A percentile compares a stretch with the other conserved stretches of the same genome.
These are phyloP conservation scores for Oreohelix idahoensis DNA, from an alignment of 1,140 invertebrate genomes.

Conservation along the genomic window DNA sequence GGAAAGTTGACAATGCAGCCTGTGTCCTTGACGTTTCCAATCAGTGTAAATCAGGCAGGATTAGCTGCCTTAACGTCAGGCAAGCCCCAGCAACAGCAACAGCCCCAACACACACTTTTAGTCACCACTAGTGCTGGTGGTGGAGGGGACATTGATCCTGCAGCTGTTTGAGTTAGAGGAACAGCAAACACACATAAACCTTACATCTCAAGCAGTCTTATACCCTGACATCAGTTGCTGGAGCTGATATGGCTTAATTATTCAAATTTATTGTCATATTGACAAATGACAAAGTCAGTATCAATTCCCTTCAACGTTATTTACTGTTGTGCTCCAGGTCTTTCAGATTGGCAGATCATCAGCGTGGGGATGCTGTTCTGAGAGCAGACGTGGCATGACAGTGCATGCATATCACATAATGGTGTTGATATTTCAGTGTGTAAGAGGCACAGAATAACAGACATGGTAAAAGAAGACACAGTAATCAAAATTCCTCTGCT, in stretches of 20 bases:
- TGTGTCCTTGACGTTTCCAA: slow-evolving; percentile 61
- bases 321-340: not conserved
- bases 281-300: not conserved
- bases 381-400: not conserved
- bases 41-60: slow-evolving; percentile 49
- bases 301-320: not conserved
- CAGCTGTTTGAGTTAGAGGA: not conserved
- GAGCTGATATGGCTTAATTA: not conserved
- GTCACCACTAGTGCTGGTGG: slow-evolving; percentile 49
- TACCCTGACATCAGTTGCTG: not conserved
- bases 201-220: not conserved
- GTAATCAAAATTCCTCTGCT: too few species aligned
- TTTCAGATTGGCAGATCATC: not conserved
- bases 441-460: too few species aligned
- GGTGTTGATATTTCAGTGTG: too few species aligned
- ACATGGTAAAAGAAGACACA: too few species aligned
- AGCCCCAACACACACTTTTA: slow-evolving; percentile 52
- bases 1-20: slow-evolving; percentile 61
- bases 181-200: not conserved
- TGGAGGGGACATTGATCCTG: not conserved
- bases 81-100: slow-evolving; percentile 49
- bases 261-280: not conserved
- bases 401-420: too few species aligned
- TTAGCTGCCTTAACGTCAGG: slow-evolving; percentile 44
- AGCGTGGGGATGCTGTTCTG: not conserved